Evolutionary conservation across 64 coral and sea anemone genomes (phyloP), one percentile per base, ranked within the genome.

Genomic region (Pachyseris speciosa): DNA sequence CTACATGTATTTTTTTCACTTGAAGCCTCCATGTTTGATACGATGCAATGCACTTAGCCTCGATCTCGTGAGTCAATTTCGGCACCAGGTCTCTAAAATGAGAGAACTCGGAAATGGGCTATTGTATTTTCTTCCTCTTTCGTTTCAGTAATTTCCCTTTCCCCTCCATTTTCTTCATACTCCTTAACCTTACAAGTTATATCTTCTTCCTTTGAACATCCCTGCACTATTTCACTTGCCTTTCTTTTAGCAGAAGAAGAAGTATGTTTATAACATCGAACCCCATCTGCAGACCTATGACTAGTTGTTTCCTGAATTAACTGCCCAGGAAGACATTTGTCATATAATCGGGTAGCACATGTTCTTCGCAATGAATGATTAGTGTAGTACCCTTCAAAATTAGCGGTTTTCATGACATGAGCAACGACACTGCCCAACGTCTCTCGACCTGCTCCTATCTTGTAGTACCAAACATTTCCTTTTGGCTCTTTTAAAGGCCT

Each of bases 401-500:
- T 47, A 79, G 43, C 42, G 28, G 6, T 79, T 79, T 28, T 16
- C 75, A 79, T 79, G 27, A 79, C 44, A 27, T 79, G 37, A 38
- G 37, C 44, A 26, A 79, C 42, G 29, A 79, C 75, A 79, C 52
- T 79, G 40, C 75, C 75, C 49, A 79, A 55, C 28, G 75, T 79
- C 27, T 79, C 75, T 47, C 75, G 12, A 61, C 80, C 80, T 44
- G 80, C 51, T 39, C 51, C 50, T 48, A 57, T 83, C 61, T 67
- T 84, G 80, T 63, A 64, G 4, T 44, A 63, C 25, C 49, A 64
- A 53, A 53, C 66, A 19, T 84, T 60, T 64, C 58, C 80, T 41
- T 60, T 84, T 10, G 80, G 57, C 61, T 84, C 61, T 61, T 52
- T 52, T 40, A 65, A 84, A 84, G 53, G 49, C 39, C 80, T 36